Base-by-base conservation (phyloP, 1,140 invertebrate species). In the Augochlora pura region DNA sequence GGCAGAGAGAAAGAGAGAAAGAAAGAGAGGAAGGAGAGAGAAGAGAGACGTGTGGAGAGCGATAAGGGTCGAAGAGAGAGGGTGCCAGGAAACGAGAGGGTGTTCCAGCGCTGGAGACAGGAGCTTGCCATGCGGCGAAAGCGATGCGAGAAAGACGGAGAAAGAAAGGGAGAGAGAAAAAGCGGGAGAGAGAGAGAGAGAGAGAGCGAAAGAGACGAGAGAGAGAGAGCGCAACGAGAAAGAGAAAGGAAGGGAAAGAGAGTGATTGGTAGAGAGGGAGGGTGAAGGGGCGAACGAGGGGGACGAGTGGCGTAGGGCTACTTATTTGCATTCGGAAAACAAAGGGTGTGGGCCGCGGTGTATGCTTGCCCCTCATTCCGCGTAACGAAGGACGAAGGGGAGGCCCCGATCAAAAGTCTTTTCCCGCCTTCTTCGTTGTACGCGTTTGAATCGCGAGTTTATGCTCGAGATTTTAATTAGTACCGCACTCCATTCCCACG, bases 321-420 rank as follows among this genome's bases (percentile, higher is more conserved):
- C 90, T 93, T 91, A 92, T 93, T 93, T 93, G 89, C 91, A 93
- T 92, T 90, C 85, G 89, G 90, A 90, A 93, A 93, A 93, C 90
- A 92, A 92, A 92, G 90, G 88, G 90, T 85, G 82, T 78, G 88
- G 90, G 87, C 39, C 9, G 64, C 25, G 62, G 77, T 70, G 80
- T 80, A 87, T 83, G 82, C 68, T 32, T 76, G 68, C 82, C 80
- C 84, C 81, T 86, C 85, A 80, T 86, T 82, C 79, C 81, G 81
- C 84, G 84, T 78, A 86, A 86, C 84, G 85, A 86, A 86, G 85
- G 85, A 85, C 85, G 76, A 82, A 82, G 80, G 76, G 74, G 68
- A 63, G 42, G n/a, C n/a, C 32, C 76, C 80, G 76, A 82, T 81
- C 80, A 81, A 81, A 81, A 81, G 80, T 81, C 80, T 81, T 81